phyloP scores from a whole-genome alignment of 1,140 invertebrate species.

The Latrodectus geometricus region DNA sequence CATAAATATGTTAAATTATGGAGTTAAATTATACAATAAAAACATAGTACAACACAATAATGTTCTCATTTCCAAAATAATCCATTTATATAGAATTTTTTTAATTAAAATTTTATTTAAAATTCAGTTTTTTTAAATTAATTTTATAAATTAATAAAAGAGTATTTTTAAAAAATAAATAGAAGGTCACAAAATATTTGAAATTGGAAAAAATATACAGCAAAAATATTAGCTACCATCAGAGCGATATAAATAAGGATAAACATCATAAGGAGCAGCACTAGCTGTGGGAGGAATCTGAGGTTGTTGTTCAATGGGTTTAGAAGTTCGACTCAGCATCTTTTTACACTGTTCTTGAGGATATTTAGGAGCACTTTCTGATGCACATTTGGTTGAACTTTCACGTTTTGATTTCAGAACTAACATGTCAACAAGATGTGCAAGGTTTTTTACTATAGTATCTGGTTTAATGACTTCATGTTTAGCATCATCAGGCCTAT shows the following conservation, averaged over 20 bases:
- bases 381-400: constrained; percentile 28
- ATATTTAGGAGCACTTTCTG: constrained; percentile 28
- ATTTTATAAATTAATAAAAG: too few relatives aligned
- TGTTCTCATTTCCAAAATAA: too few relatives aligned
- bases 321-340: constrained; percentile 23
- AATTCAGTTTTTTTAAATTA: too few relatives aligned
- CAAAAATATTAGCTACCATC: constrained; percentile 35
- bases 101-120: too few relatives aligned
- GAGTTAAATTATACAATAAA: too few relatives aligned
- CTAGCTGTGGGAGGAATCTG: not conserved
- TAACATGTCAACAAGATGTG: constrained; percentile 69
- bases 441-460: constrained; percentile 73
- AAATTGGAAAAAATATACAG: too few relatives aligned
- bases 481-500: constrained; percentile 69
- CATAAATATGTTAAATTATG: too few relatives aligned
- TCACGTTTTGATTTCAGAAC: constrained; percentile 59
- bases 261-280: constrained; percentile 18
- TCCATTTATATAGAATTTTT: too few relatives aligned
- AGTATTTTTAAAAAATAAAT: too few relatives aligned
- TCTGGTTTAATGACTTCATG: constrained; percentile 73
- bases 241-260: constrained; percentile 38
- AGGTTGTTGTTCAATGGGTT: constrained; percentile 18
- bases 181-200: too few relatives aligned
- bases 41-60: too few relatives aligned
- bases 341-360: constrained; percentile 36